Evolutionary conservation across 2,888 invertebrate genomes (phyloP), one percentile per base, ranked within the genome.

Genomic region (Lithophane ornitopus): DNA sequence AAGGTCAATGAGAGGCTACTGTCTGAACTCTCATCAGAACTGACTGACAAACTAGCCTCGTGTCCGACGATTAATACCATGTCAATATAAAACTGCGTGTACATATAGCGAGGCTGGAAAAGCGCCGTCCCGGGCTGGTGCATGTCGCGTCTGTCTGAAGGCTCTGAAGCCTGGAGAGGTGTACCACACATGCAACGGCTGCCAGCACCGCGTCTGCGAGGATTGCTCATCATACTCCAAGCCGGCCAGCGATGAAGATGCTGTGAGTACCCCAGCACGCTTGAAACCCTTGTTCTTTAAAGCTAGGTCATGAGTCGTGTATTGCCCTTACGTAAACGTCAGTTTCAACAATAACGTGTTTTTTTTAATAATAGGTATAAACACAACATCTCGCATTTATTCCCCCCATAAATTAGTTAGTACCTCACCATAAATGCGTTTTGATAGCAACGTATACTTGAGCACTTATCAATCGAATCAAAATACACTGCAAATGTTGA

Each of bases 181-280:
- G 93, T 98, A 98, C 94, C 98, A 98, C 93, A 98, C 98, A 70
- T 99, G 99, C 95, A 98, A 98, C 90, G 99, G 98, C 95, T 99
- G 99, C 94, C 98, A 98, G 91, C 98, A 98, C 92, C 97, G 98
- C 87, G 98, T 99, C 70, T 99, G 99, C 94, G 99, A 99, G 94
- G 99, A 99, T 95, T 99, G 99, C 93, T 98, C 99, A 86, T 98
- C 98, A 72, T 99, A 99, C 94, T 98, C 98, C 87, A 98, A 98
- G 90, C 97, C 98, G 76, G 98, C 98, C 81, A 98, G 98, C 90
- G 98, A 98, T 85, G 98, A 98, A 90, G 98, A 98, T 90, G 97
- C 98, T 94, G 98, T 98, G 92, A 97, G 73, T 62, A 22, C 41
- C 9, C 26, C 14, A 6, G 19, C 22, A 28, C 7, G 4, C 28